Evolutionary conservation across 2,797 vertebrate genomes (phyloP), one percentile per base, ranked within the genome.

Genomic region (Enteromius unitaeniatus): DNA sequence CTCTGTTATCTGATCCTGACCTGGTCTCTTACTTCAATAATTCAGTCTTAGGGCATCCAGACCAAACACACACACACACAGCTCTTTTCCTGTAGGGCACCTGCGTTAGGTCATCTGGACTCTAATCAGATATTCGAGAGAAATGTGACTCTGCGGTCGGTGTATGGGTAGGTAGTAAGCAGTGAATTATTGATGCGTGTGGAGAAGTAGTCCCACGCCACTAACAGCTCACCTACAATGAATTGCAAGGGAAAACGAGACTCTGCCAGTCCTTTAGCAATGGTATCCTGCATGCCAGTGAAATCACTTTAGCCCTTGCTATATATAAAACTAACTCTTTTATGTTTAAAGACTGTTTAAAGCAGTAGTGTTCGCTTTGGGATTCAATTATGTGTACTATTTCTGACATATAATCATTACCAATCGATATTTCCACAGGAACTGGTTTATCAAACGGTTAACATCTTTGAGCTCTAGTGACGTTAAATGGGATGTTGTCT

Each of bases 181-280:
- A 78, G 90, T 94, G 23, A 91, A 91, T 93, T 91, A 94, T 94
- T 93, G 74, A 94, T 91, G 81, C 45, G 68, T 87, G 88, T 89
- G 87, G 74, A 85, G 85, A 89, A 88, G 92, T 83, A 47, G 84
- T 89, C 82, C 85, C 79, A 69, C 67, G 79, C 84, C 86, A 75
- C 68, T 55, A 65, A 53, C 40, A 65, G 65, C 64, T 79, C 49
- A 75, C 65, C 75, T 65, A 64, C 64, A 60, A 31, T 83, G 28
- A 77, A 49, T 28, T 85, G 64, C 3, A 47, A 40, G 40, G 4
- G 17, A 55, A 83, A 53, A 58, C 4, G 15, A 80, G 53, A 31
- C 40, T 10, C 14, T 37, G 19, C 55, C 23, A 34, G 64, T 45
- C 40, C 40, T 31, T 26, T 17, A n/a, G 11, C 21, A 21, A 13